phyloP scores from a whole-genome alignment of 1,140 invertebrate species.

The Drosophila malerkotliana region DNA sequence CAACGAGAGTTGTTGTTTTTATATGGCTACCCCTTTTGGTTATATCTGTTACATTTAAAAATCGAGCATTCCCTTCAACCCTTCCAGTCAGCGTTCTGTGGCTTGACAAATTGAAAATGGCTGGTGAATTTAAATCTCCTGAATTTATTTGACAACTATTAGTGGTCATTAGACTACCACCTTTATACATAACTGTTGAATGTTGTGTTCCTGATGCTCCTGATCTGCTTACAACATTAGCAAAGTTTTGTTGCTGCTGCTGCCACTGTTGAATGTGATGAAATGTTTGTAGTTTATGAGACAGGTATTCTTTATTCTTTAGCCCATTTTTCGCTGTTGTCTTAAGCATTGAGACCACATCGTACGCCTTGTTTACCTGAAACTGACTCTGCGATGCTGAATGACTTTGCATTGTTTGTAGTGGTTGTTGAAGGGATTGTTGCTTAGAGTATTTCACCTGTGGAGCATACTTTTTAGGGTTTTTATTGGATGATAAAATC shows the following conservation, averaged over 20 bases:
- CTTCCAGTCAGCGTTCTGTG: constrained; percentile 29
- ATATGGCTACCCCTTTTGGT: constrained; percentile 22
- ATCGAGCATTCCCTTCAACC: constrained; percentile 43
- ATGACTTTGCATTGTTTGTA: constrained; percentile 17
- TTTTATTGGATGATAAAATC: constrained; percentile 73
- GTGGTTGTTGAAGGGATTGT: constrained; percentile 27
- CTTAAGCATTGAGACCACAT: constrained; percentile 61
- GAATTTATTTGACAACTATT: constrained; percentile 45
- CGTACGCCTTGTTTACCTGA: constrained; percentile 66
- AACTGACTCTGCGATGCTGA: constrained; percentile 56
- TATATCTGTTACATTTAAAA: constrained; percentile 38
- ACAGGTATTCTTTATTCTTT: constrained; percentile 21
- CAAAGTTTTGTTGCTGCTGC: constrained; percentile 56
- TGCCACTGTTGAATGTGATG: constrained; percentile 40
- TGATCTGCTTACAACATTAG: constrained; percentile 51
- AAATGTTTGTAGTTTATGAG: constrained; percentile 26
- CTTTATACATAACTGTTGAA: constrained; percentile 53
- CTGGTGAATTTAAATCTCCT: constrained; percentile 36
- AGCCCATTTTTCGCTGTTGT: constrained; percentile 39
- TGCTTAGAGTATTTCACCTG: constrained; percentile 47
- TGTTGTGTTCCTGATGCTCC: constrained; percentile 30
- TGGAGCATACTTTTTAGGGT: constrained; percentile 61
- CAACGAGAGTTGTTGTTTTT: constrained; percentile 6
- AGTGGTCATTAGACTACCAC: constrained; percentile 13
- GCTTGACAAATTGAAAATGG: constrained; percentile 52